These are phyloP conservation scores for Ceratosolen solmsi DNA, from an alignment of 1,140 invertebrate genomes.

Conservation along the genomic window DNA sequence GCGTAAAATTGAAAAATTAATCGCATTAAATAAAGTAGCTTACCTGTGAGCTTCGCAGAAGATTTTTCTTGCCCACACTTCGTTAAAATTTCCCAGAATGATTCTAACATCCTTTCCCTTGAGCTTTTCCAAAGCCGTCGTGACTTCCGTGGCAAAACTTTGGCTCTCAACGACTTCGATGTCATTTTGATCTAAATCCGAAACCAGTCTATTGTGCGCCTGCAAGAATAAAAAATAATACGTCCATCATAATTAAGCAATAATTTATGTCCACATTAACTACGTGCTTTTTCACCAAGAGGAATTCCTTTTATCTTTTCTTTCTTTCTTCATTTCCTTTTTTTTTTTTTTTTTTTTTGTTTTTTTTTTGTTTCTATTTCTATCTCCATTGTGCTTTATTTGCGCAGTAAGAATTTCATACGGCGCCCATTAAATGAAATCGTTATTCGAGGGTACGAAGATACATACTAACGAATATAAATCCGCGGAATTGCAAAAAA, in stretches of 20 bases:
- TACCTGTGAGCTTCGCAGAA: conserved; percentile 94
- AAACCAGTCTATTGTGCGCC: conserved; percentile 94
- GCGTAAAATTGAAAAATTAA: conserved; percentile 41
- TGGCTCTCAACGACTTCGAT: conserved; percentile 92
- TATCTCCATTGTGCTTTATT: background rate
- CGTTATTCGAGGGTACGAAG: background rate
- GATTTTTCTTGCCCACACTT: conserved; percentile 92
- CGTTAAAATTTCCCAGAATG: conserved; percentile 97
- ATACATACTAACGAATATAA: background rate
- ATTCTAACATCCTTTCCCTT: conserved; percentile 95
- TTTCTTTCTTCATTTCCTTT: too few species aligned
- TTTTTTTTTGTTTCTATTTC: too few species aligned
- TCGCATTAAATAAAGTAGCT: conserved; percentile 52
- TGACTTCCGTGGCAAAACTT: conserved; percentile 94
- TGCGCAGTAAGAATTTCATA: background rate
- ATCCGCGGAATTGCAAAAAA: background rate
- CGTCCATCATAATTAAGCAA: background rate
- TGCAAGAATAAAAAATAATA: conserved; percentile 58
- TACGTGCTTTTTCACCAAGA: background rate
- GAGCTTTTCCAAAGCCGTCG: conserved; percentile 86
- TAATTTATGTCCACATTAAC: background rate
- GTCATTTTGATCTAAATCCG: conserved; percentile 86
- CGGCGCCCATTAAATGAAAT: background rate
- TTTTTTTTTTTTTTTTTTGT: too few species aligned
- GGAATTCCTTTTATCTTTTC: background rate